These are phyloP conservation scores for Candoia aspera DNA, from an alignment of 2,113 vertebrate species.

Conservation along the genomic window DNA sequence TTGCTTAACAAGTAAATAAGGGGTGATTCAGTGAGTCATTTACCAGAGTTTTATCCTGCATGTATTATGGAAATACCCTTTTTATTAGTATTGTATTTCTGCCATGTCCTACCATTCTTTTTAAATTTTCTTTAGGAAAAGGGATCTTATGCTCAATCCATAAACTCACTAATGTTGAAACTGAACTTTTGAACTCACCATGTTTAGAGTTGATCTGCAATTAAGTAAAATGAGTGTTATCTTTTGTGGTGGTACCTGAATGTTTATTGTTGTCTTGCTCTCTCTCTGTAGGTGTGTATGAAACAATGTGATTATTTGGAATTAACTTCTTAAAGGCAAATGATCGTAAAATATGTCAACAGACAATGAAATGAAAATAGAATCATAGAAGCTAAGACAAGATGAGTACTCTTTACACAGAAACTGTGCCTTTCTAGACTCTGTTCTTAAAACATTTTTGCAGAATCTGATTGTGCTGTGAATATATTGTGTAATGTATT, in stretches of 20 bases:
- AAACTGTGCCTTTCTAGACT: background rate
- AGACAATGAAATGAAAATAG: conserved; percentile 8
- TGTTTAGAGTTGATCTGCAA: conserved; percentile 9
- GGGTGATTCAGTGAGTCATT: background rate
- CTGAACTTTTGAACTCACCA: conserved; percentile 22
- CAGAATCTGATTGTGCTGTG: background rate
- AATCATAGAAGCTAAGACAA: background rate
- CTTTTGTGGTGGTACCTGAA: background rate
- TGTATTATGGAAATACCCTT: background rate
- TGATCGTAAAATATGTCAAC: background rate
- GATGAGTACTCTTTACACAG: background rate
- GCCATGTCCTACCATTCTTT: background rate
- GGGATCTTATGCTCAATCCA: background rate
- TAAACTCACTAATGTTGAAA: conserved; percentile 16
- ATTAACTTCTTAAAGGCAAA: background rate
- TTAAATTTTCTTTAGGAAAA: background rate
- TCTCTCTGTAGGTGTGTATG: conserved; percentile 9
- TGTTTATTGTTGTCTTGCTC: background rate
- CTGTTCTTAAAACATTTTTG: background rate
- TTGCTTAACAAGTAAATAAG: background rate
- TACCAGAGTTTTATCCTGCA: background rate
- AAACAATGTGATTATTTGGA: background rate
- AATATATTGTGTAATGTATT: background rate
- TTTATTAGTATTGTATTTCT: background rate
- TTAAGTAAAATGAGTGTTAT: conserved; percentile 24